Evolutionary conservation across 2,797 vertebrate genomes (phyloP).

Genomic region (Apogon talboti): DNA sequence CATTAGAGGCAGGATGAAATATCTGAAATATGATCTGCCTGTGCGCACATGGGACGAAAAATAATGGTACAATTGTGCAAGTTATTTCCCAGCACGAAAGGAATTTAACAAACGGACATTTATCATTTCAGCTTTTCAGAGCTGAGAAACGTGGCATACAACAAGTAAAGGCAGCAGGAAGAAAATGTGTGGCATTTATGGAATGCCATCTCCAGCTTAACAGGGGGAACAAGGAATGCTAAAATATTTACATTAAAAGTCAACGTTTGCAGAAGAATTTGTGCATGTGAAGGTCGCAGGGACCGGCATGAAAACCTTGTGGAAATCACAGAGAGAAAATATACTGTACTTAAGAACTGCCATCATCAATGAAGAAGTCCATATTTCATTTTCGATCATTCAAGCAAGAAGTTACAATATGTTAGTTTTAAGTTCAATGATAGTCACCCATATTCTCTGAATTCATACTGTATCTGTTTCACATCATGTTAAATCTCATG

Average conservation of each 20-base stretch:
- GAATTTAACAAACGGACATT: slow-evolving; percentile 54
- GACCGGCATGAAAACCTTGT: neutral
- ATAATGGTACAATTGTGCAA: slow-evolving; percentile 44
- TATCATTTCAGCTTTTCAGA: slow-evolving; percentile 41
- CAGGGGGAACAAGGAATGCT: slow-evolving; percentile 43
- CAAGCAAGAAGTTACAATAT: too few relatives aligned
- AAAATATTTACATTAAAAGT: slow-evolving; percentile 71
- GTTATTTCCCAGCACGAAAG: slow-evolving; percentile 46
- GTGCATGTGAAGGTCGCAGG: neutral
- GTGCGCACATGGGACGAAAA: slow-evolving; percentile 43
- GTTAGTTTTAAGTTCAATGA: too few relatives aligned
- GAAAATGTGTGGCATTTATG: slow-evolving; percentile 75
- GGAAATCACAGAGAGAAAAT: neutral
- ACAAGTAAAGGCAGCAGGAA: slow-evolving; percentile 70
- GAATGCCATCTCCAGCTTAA: slow-evolving; percentile 70
- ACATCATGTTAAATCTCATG: slow-evolving; percentile 31
- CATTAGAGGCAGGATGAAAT: slow-evolving; percentile 24
- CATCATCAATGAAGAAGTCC: too few relatives aligned
- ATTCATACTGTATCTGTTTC: neutral
- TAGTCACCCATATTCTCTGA: slow-evolving; percentile 5
- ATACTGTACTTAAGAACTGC: too few relatives aligned
- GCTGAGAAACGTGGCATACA: slow-evolving; percentile 76
- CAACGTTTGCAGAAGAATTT: slow-evolving; percentile 36
- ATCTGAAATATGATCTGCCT: slow-evolving; percentile 39
- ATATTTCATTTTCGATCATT: too few relatives aligned